Base-by-base conservation (phyloP, 1,140 invertebrate genomes). In the Amyelois transitella region DNA sequence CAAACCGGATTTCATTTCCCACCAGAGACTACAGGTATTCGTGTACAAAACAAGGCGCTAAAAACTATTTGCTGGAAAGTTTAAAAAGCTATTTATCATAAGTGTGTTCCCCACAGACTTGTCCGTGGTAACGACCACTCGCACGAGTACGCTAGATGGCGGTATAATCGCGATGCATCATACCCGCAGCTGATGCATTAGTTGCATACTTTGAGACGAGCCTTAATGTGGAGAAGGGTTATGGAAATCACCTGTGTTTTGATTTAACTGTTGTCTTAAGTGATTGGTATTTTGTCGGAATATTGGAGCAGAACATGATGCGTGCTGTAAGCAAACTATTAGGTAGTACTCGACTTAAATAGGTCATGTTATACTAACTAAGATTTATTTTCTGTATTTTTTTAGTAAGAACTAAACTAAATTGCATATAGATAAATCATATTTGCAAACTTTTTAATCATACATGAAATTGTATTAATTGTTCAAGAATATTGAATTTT, bases 1-100 rank as follows among this genome's bases (percentile, higher is more conserved):
- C 5, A 38, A 14, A 14, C 3, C 32, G 32, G 32, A 38, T 38
- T 38, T 38, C 32, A 3, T 12, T 38, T 38, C 12, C 32, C n/a
- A 14, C 32, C 32, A 4, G 32, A 38, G 32, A 38, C 32, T 38
- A 38, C 28, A 38, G 32, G 32, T 38, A 38, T 38, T 38, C 12
- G 32, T 38, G 32, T 38, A 38, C 12, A 38, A 38, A 38, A 38
- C 32, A 14, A 38, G 8, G 7, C n/a, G n/a, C n/a, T n/a, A n/a
- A 12, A 28, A 28, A 28, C 25, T 38, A 38, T 38, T 38, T 38
- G 32, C 32, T 38, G 32, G 5, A 38, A 49, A 49, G 47, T 49
- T 49, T 49, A 49, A 25, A 49, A 49, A 49, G 21, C 47, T 49
- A 49, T 49, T 49, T 49, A 49, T 49, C 47, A 49, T 49, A 49